A percentile compares a stretch with the other conserved stretches of the same genome.
These are phyloP conservation scores for Hemiprocne comata DNA, from an alignment of 2,113 vertebrate genomes.

Conservation along the genomic window DNA sequence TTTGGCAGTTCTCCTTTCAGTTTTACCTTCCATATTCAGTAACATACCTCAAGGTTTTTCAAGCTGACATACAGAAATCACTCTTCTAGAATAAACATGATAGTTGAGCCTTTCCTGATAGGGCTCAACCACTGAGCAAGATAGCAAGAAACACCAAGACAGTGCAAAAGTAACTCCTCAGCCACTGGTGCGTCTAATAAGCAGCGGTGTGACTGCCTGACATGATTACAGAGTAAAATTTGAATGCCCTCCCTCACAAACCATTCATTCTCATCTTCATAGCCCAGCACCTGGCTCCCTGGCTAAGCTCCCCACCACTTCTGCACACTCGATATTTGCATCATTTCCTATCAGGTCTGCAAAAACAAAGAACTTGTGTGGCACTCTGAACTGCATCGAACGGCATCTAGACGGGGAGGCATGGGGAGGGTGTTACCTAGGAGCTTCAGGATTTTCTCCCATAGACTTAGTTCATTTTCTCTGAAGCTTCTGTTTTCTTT, in stretches of 20 bases:
- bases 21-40: background rate
- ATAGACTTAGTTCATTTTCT: conserved; percentile 52
- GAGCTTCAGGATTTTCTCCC: conserved; percentile 33
- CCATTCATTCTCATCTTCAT: background rate
- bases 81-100: background rate
- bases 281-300: background rate
- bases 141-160: background rate
- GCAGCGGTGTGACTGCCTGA: background rate
- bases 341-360: background rate
- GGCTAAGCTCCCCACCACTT: background rate
- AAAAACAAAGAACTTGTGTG: background rate
- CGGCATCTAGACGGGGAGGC: background rate
- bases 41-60: background rate
- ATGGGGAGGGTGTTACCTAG: background rate
- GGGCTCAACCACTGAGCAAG: background rate
- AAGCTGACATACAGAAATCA: background rate
- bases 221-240: accelerated
- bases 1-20: background rate
- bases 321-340: background rate
- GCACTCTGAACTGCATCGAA: background rate
- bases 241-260: background rate
- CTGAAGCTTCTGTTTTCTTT: conserved; percentile 53
- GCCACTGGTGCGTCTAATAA: background rate
- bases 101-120: background rate
- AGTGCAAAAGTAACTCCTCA: background rate